Base-by-base conservation (phyloP, 2,888 invertebrate species). In the Drosophila macrospina region DNA sequence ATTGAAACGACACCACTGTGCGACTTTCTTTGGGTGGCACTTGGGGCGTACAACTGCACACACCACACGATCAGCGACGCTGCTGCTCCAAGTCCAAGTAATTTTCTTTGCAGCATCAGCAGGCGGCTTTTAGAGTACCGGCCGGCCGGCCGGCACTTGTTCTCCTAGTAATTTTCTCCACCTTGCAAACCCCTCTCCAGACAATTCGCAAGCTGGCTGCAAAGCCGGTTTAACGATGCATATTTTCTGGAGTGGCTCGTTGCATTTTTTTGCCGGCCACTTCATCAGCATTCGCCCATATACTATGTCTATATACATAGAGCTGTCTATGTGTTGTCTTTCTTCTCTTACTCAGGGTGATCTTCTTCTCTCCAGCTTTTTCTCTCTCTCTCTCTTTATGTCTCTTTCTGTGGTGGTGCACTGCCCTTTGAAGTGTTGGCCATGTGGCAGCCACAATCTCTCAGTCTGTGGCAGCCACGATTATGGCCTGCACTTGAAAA, bases 141-240 rank as follows among this genome's bases (percentile, higher is more conserved):
- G 61, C 74, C 63, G 68, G 74, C 74, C 74, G 74, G 75, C 74
- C 56, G 72, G 72, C 76, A 75, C 74, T 75, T 75, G 75, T 69
- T 76, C 77, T 57, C 77, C 75, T 75, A 75, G 75, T 55, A 63
- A 20, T 34, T 20, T 37, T 41, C 32, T 13, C 15, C 16, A 5
- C 41, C 60, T 8, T 5, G 28, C 32, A 32, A 5, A 37, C 20
- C 15, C 15, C 26, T 11, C 32, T 11, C 6, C 45, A 6, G 11
- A 24, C 45, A 50, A 39, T 51, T 34, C 16, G 34, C 30, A 42
- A 63, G 56, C 67, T 66, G 60, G 64, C 66, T 61, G 61, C 45
- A 75, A 41, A 82, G 82, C 82, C 84, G 84, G 84, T 83, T 86
- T 84, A 69, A 39, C 64, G 66, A 51, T 71, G 74, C 76, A 68